phyloP scores from a whole-genome alignment of 2,797 vertebrate genomes.

The Eurystomus glaucurus region DNA sequence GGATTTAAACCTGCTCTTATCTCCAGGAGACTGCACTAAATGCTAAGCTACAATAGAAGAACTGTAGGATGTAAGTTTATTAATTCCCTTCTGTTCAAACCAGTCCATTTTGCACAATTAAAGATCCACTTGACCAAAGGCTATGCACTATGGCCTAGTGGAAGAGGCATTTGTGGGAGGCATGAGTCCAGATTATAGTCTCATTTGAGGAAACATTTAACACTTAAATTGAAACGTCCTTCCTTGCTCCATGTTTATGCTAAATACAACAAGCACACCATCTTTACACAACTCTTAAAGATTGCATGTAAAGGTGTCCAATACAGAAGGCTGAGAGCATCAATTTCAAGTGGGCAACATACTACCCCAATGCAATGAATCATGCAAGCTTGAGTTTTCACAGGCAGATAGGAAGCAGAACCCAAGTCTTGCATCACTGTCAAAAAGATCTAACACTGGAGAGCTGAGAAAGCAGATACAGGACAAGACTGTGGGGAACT shows the following conservation, averaged over 20 bases:
- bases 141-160: background rate
- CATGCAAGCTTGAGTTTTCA: background rate
- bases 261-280: background rate
- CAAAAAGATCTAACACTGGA: background rate
- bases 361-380: background rate
- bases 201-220: background rate
- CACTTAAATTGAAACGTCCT: background rate
- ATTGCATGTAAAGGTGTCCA: background rate
- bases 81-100: background rate
- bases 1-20: background rate
- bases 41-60: background rate
- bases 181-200: background rate
- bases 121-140: background rate
- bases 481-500: background rate
- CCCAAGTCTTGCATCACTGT: background rate
- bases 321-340: background rate
- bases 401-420: background rate
- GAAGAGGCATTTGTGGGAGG: background rate
- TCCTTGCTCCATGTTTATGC: background rate
- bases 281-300: background rate
- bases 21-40: background rate
- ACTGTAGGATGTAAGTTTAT: background rate
- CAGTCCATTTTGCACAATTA: background rate
- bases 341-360: background rate
- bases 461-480: background rate